phyloP scores from a whole-genome alignment of 2,888 invertebrate species.

The Tortricodes alternella region DNA sequence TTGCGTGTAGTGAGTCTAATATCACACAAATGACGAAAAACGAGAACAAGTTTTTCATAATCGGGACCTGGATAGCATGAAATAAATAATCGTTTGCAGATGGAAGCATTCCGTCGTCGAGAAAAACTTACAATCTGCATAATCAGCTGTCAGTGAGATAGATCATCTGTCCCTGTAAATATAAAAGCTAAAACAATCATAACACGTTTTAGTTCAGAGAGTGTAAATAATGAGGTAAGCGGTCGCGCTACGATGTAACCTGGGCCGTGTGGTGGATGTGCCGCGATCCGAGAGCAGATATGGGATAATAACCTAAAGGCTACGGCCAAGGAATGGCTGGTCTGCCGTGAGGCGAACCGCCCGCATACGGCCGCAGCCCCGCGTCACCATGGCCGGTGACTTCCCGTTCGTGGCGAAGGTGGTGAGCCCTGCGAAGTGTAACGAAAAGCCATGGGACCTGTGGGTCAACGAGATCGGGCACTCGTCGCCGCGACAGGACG shows the following conservation, averaged over 20 bases:
- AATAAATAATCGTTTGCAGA: slow-evolving; percentile 65
- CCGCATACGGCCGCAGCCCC: slow-evolving; percentile 51
- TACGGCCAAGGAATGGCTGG: slow-evolving; percentile 70
- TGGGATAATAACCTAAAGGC: slow-evolving; percentile 82
- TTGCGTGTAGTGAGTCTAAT: slow-evolving; percentile 66
- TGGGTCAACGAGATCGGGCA: slow-evolving; percentile 79
- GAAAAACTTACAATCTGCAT: slow-evolving; percentile 83
- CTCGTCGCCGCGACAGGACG: slow-evolving; percentile 71
- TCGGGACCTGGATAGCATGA: slow-evolving; percentile 52
- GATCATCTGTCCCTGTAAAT: slow-evolving; percentile 83
- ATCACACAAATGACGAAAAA: slow-evolving; percentile 69
- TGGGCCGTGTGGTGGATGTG: slow-evolving; percentile 53
- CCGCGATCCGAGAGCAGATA: slow-evolving; percentile 60
- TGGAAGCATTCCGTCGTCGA: slow-evolving; percentile 76
- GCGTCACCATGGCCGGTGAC: slow-evolving; percentile 73
- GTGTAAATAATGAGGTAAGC: slow-evolving; percentile 69
- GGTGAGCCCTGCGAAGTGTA: slow-evolving; percentile 76
- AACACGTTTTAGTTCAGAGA: slow-evolving; percentile 65
- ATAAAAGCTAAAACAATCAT: slow-evolving; percentile 79
- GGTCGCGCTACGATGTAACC: slow-evolving; percentile 68
- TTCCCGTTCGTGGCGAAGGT: slow-evolving; percentile 66
- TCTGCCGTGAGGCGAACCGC: slow-evolving; percentile 62
- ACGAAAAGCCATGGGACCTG: slow-evolving; percentile 79
- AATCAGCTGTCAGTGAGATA: slow-evolving; percentile 83
- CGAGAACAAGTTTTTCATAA: slow-evolving; percentile 57